Evolutionary conservation across 2,888 invertebrate genomes (phyloP), one percentile per base, ranked within the genome.

Genomic region (Temnothorax rugatulus): DNA sequence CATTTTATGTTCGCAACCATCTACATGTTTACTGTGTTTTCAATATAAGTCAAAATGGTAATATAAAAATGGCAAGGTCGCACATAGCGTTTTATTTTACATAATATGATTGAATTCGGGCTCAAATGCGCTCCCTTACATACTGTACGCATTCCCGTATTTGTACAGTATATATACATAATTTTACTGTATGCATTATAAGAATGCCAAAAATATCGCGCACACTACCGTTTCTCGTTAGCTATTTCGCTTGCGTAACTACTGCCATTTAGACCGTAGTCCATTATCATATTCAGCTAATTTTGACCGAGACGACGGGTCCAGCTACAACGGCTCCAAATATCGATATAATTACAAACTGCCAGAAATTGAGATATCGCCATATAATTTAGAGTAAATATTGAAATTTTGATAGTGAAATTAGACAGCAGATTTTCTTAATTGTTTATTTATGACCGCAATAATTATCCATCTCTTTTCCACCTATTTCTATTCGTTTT

Each of bases 201-300:
- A 50, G 34, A 50, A 38, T 75, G 64, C 89, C 89, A 91, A 90
- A 90, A 92, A 90, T 91, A 91, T 86, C 86, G 87, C 76, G 88
- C 34, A 38, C 87, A 88, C 86, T 64, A 71, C 69, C 81, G 21
- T 81, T 64, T 84, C 75, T 79, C 71, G 47, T 85, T 79, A 79
- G 54, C 13, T 75, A 76, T 47, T 47, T 69, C 47, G 57, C 73
- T 68, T 59, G 38, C 68, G 59, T 66, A 50, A 74, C 15, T 84
- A 84, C 75, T 84, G 75, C 84, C 84, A 84, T 63, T 63, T 71
- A 61, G 21, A 75, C 34, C 13, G 21, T 64, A 61, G 21, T 47
- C 4, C 34, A 54, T 34, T 76, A 57, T 47, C 66, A 50, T 38
- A 75, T 21, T 50, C 15, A 63, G 8, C 25, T 73, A 25, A 73